Percentiles rank a stretch among this genome's conserved stretches.
Evolutionary conservation across 2,888 invertebrate species (phyloP).

Genomic region (Drosophila peninsularis): DNA sequence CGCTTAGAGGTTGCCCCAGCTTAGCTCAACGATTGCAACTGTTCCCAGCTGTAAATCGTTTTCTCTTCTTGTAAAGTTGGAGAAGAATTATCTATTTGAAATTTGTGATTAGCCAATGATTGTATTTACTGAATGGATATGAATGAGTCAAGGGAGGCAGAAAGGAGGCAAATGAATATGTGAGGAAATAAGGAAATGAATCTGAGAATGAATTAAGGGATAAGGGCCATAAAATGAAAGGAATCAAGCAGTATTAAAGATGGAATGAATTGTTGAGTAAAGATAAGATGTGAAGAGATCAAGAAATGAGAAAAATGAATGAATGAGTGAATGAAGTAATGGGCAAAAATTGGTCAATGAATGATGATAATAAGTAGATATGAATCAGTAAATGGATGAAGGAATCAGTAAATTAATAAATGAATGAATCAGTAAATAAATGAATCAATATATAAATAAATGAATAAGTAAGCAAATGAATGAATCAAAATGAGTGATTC

Average conservation of each 20-base stretch:
- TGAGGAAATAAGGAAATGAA: neutral
- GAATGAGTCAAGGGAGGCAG: neutral
- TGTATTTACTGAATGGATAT: neutral
- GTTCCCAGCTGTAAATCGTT: neutral
- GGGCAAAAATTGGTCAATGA: neutral
- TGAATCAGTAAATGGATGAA: neutral
- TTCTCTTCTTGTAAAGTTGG: neutral
- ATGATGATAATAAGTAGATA: neutral
- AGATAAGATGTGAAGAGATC: neutral
- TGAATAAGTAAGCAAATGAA: neutral
- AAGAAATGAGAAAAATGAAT: neutral
- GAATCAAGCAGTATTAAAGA: too few relatives aligned
- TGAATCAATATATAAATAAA: neutral
- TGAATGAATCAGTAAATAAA: neutral
- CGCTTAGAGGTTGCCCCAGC: neutral
- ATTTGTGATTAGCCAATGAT: neutral
- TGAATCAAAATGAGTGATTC: neutral
- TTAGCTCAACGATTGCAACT: slow-evolving; percentile 3
- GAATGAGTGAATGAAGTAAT: too few relatives aligned
- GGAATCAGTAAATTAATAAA: neutral
- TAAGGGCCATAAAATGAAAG: neutral
- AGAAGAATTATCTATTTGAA: slow-evolving; percentile 2
- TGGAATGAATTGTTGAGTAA: neutral
- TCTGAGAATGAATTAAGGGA: neutral
- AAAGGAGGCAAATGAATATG: neutral